Evolutionary conservation across 2,888 invertebrate genomes (phyloP), one percentile per base, ranked within the genome.

Genomic region (Melanchra persicariae): DNA sequence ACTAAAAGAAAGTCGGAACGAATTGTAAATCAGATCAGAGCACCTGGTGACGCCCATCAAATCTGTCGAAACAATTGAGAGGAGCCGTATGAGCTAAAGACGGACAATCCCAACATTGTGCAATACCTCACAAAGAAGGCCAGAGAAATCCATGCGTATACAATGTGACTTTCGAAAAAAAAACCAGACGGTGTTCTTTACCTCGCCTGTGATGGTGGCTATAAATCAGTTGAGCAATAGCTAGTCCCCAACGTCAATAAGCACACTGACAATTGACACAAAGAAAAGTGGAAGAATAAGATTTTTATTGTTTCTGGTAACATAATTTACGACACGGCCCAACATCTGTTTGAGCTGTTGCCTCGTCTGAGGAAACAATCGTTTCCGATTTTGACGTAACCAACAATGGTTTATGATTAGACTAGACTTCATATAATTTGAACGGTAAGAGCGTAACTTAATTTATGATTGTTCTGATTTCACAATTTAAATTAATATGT

Each of bases 11-110:
- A 93, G 93, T 92, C 90, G 93, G 92, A 94, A 95, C 94, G 92
- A 95, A 95, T 95, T 91, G 91, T 92, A 93, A 94, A 94, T 93
- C 91, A 90, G 92, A 95, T 93, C 92, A 93, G 85, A 89, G 84
- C 88, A 87, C 87, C 89, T 88, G 90, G 92, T 88, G 93, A 92
- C 94, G 93, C 94, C 94, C 93, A 93, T 91, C 91, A 88, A 89
- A 89, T 89, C 85, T 87, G 85, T 88, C 92, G 91, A 94, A 95
- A 95, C 94, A 95, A 95, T 94, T 88, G 91, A 88, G 81, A 85
- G 86, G 87, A 86, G 81, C 88, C 88, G 89, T 90, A 91, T 90
- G 89, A 88, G 88, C 88, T 89, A 89, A 91, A 92, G 90, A 91
- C 89, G 87, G 88, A 87, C 92, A 90, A 79, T 89, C 87, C 87